Base-by-base conservation (phyloP, 2,797 vertebrate species). In the Peromyscus melanophrys region DNA sequence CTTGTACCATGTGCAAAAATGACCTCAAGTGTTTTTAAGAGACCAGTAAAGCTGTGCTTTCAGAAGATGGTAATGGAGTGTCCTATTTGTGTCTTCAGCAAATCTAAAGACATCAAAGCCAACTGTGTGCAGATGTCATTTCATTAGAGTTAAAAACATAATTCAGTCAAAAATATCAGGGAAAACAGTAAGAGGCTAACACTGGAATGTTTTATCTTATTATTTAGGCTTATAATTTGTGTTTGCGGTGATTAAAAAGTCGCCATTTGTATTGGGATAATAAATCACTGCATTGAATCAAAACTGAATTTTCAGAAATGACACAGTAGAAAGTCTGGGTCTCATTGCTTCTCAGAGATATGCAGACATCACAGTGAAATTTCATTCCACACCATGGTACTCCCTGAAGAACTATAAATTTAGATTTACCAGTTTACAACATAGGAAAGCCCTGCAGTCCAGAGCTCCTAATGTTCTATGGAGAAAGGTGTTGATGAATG, bases 211-310 rank as follows among this genome's bases (percentile, higher is more conserved):
- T 67, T 65, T 31, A 27, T 81, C 84, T 59, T 37, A 67, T 55
- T 63, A 27, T 55, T 69, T n/a, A 16, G 46, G 10, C 46, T 43
- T 63, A 17, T 87, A 40, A 10, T 82, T 25, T 57, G 12, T 55
- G 34, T 49, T 73, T 55, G 73, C 21, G 5, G 14, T 86, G 34
- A 37, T 67, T 52, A 40, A 49, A 75, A 55, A 63, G 29, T 34
- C 37, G 82, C 57, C 29, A 31, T 29, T 75, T 78, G 2, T 84
- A 34, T 34, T 57, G 57, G 89, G 27, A 63, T 27, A 63, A 37
- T 34, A 92, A 86, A 82, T 65, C 93, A 23, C 57, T 94, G 75
- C 71, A 80, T 16, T 92, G 71, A 88, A 61, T 76, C 52, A 92
- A 89, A 90, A 76, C 37, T 63, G 63, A 21, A 12, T 10, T 46